Evolutionary conservation across 1,140 invertebrate genomes (phyloP).

Genomic region (Drosophila bocqueti): DNA sequence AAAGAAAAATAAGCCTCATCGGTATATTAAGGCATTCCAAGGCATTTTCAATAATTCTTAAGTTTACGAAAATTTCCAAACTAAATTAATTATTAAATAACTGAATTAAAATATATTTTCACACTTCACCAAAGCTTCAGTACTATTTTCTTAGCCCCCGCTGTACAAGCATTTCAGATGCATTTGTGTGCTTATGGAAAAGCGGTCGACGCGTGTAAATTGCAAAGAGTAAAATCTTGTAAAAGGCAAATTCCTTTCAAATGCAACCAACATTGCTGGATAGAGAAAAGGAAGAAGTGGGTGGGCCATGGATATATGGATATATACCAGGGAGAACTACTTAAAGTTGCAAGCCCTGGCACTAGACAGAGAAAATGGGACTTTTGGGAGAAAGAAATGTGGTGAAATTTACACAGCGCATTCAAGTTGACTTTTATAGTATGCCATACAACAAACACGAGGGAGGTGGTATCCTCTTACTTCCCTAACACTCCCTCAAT

Average conservation of each 20-base stretch:
- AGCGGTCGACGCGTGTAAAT: conserved; percentile 77
- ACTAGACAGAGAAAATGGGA: conserved; percentile 11
- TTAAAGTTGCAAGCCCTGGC: conserved; percentile 67
- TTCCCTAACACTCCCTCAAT: conserved; percentile 11
- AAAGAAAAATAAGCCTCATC: too few species aligned
- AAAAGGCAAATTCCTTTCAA: conserved; percentile 81
- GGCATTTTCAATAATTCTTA: too few species aligned
- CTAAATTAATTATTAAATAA: too few species aligned
- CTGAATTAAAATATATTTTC: too few species aligned
- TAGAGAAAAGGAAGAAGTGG: conserved; percentile 25
- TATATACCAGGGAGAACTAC: conserved; percentile 57
- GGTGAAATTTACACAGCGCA: conserved; percentile 73
- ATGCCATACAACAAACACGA: conserved; percentile 78
- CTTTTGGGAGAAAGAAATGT: conserved; percentile 28
- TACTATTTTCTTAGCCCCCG: background rate
- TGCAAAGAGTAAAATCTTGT: conserved; percentile 83
- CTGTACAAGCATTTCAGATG: conserved; percentile 15
- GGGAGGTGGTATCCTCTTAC: background rate
- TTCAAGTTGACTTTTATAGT: conserved; percentile 82
- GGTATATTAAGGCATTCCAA: too few species aligned
- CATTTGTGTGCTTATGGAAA: conserved; percentile 51
- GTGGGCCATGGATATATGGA: background rate
- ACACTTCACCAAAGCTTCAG: background rate
- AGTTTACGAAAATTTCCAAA: too few species aligned
- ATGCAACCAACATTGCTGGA: conserved; percentile 63